Evolutionary conservation across 2,113 vertebrate species (phyloP).

Genomic region (Brienomyrus brachyistius): DNA sequence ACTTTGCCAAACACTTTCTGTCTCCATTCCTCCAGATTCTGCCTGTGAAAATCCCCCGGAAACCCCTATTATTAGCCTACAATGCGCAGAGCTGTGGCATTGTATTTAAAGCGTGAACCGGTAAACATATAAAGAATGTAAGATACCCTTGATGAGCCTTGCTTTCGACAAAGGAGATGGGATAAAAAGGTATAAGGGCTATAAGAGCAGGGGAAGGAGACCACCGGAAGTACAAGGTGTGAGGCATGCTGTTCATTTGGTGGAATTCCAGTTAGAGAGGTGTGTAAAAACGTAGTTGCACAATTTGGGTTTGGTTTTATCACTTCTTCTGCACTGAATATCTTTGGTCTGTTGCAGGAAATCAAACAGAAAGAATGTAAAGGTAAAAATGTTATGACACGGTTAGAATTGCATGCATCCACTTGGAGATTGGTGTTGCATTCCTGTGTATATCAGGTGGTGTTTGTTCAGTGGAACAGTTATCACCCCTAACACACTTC

Average conservation of each 20-base stretch:
- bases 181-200: background rate
- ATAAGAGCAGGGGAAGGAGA: background rate
- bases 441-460: background rate
- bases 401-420: background rate
- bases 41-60: background rate
- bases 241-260: background rate
- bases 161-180: background rate
- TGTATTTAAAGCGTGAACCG: background rate
- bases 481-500: constrained; percentile 4
- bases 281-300: background rate
- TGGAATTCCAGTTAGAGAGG: background rate
- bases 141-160: background rate
- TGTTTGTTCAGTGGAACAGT: background rate
- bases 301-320: background rate
- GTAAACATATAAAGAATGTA: background rate
- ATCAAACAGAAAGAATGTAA: background rate
- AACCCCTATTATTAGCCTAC: background rate
- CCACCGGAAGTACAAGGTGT: background rate
- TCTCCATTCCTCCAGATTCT: background rate
- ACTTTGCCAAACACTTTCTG: background rate
- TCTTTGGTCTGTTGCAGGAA: background rate
- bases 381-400: background rate
- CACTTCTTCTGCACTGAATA: background rate
- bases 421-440: background rate
- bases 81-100: background rate